Base-by-base conservation (phyloP, 1,140 invertebrate genomes). In the Anagrus nilaparvatae region DNA sequence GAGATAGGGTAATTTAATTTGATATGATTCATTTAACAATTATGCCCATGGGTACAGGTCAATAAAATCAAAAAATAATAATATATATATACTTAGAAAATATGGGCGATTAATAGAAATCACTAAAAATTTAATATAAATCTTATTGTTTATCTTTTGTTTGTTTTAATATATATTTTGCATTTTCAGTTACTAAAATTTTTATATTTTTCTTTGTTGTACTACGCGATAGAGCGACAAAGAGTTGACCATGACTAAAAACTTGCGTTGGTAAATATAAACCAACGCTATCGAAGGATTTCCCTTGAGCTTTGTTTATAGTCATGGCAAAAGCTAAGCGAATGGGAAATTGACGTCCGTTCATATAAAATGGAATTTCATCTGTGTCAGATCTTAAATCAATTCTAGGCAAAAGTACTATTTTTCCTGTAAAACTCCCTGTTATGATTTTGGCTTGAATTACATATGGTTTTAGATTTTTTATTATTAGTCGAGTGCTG, bases 261-360 rank as follows among this genome's bases (percentile, higher is more conserved):
- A 27, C 4, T 17, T 27, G 18, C 23, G 2, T 13, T 7, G 12
- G 5, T 10, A 46, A 20, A 17, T 46, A 46, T 9, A 46, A 3
- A 16, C 37, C 44, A 20, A 46, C 24, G 28, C 10, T 23, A 7
- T 40, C 13, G 17, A 46, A 46, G 19, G 24, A 17, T 35, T 40
- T 69, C n/a, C 67, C 73, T 60, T 77, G 70, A 12, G 66, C 61
- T 54, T 77, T 74, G 51, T 72, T 74, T 29, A 72, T 71, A 16
- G 67, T 64, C 58, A 75, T 69, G 13, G 65, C 61, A 55, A 74
- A 76, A 27, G 71, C 67, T 7, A 73, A 47, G 41, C 51, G 41
- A 29, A 69, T 40, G 13, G 60, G 60, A 56, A 74, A 70, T 44
- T 71, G 59, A 44, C 64, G 28, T 36, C 71, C 43, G 54, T 63